phyloP scores from a whole-genome alignment of 2,797 vertebrate genomes.

The Hylomyscus alleni region DNA sequence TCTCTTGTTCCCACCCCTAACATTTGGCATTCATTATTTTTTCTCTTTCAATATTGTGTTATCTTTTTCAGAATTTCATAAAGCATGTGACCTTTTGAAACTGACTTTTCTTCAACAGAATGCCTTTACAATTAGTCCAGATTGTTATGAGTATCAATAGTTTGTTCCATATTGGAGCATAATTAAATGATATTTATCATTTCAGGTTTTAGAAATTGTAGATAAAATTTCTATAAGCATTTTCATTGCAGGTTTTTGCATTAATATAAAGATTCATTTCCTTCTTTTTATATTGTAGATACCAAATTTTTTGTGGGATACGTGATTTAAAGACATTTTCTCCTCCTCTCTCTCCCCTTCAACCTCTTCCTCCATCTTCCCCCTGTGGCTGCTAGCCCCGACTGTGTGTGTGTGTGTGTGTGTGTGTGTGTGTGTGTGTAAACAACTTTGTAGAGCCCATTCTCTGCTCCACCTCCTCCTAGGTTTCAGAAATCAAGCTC shows the following conservation, averaged over 20 bases:
- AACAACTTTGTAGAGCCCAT: not conserved
- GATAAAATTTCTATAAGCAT: not conserved
- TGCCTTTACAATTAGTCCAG: not conserved
- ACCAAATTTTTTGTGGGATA: not conserved
- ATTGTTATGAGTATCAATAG: not conserved
- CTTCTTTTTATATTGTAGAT: slow-evolving; percentile 20
- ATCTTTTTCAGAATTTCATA: slow-evolving; percentile 26
- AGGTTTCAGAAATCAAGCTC: not conserved
- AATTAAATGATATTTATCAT: slow-evolving; percentile 32
- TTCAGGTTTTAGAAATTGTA: not conserved
- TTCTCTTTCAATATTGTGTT: not conserved
- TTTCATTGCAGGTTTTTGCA: not conserved
- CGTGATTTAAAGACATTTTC: slow-evolving; percentile 42
- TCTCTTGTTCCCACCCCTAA: fast-evolving
- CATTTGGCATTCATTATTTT: not conserved
- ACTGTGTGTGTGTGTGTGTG: not conserved
- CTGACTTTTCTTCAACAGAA: slow-evolving; percentile 29
- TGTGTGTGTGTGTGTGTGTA: not conserved
- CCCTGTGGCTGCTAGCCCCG: not conserved
- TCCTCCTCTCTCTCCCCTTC: not conserved
- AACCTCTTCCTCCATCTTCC: not conserved
- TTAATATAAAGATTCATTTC: not conserved
- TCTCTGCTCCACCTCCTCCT: not conserved
- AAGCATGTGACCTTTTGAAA: not conserved
- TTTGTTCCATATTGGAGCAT: not conserved